phyloP scores from a whole-genome alignment of 2,888 invertebrate species.

The Gari tellinella region DNA sequence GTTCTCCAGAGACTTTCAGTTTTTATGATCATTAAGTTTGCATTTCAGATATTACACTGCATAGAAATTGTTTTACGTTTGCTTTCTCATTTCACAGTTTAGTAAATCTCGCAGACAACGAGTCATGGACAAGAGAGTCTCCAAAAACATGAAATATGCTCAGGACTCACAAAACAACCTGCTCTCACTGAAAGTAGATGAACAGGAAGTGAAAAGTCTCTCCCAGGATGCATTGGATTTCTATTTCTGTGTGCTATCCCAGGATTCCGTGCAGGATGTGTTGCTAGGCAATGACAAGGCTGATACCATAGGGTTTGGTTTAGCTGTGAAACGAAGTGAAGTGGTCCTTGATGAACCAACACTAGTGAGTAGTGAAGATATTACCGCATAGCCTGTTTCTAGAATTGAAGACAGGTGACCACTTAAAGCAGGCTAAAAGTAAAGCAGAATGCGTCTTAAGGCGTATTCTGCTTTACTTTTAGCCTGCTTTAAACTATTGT shows the following conservation, averaged over 20 bases:
- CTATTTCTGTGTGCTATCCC: constrained; percentile 69
- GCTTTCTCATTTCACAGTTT: constrained; percentile 51
- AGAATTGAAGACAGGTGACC: too few relatives aligned
- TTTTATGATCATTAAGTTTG: too few relatives aligned
- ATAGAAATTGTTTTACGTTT: constrained; percentile 2
- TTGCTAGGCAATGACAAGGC: constrained; percentile 63
- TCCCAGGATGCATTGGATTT: constrained; percentile 61
- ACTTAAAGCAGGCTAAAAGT: too few relatives aligned
- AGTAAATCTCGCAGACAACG: constrained; percentile 68
- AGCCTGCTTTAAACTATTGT: too few relatives aligned
- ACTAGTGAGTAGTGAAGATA: constrained; percentile 60
- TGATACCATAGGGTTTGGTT: constrained; percentile 70
- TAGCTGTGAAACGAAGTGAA: constrained; percentile 70
- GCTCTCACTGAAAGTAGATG: constrained; percentile 28
- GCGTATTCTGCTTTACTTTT: too few relatives aligned
- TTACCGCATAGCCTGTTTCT: too few relatives aligned
- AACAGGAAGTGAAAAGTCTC: constrained; percentile 54
- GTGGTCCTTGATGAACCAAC: constrained; percentile 70
- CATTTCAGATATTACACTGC: too few relatives aligned
- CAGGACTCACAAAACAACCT: constrained; percentile 57
- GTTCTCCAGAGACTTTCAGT: too few relatives aligned
- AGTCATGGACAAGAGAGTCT: constrained; percentile 67
- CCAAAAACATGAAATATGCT: constrained; percentile 63
- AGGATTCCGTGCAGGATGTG: constrained; percentile 65
- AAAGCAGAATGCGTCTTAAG: too few relatives aligned